phyloP scores from a whole-genome alignment of 2,888 invertebrate species.

The Pteria penguin region DNA sequence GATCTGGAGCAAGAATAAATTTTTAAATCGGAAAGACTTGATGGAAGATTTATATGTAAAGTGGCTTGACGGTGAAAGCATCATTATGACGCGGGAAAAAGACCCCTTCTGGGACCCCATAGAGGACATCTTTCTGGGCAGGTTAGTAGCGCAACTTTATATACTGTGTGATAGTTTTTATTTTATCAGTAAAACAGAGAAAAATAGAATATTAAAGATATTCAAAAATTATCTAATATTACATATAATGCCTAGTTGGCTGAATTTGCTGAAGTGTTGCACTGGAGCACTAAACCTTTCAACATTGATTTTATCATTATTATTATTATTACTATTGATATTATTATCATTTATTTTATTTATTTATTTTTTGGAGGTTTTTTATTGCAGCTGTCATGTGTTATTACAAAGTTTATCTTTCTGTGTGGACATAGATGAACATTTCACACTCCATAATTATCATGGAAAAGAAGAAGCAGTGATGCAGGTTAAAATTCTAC shows the following conservation, averaged over 20 bases:
- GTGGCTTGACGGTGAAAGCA: slow-evolving; percentile 57
- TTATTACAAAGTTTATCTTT: slow-evolving; percentile 67
- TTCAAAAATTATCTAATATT: too few species aligned
- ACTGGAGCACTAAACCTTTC: too few species aligned
- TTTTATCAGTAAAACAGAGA: too few species aligned
- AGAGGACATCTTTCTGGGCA: slow-evolving; percentile 69
- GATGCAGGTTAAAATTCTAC: slow-evolving; percentile 61
- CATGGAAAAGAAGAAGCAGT: slow-evolving; percentile 68
- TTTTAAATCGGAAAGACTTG: slow-evolving; percentile 67
- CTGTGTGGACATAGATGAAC: slow-evolving; percentile 66
- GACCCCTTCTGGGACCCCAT: slow-evolving; percentile 75
- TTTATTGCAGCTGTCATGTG: slow-evolving; percentile 60
- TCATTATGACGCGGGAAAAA: slow-evolving; percentile 51
- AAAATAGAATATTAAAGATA: too few species aligned
- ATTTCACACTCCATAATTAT: slow-evolving; percentile 68
- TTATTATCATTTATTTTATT: too few species aligned
- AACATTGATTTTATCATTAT: too few species aligned
- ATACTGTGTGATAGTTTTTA: too few species aligned
- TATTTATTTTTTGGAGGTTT: too few species aligned
- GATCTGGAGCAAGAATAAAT: slow-evolving; percentile 69
- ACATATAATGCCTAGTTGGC: too few species aligned
- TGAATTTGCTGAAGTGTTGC: too few species aligned
- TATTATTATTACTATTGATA: too few species aligned
- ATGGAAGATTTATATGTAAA: slow-evolving; percentile 68
- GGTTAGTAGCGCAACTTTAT: too few species aligned